Evolutionary conservation across 2,888 invertebrate species (phyloP).

Genomic region (Empis stercorea): DNA sequence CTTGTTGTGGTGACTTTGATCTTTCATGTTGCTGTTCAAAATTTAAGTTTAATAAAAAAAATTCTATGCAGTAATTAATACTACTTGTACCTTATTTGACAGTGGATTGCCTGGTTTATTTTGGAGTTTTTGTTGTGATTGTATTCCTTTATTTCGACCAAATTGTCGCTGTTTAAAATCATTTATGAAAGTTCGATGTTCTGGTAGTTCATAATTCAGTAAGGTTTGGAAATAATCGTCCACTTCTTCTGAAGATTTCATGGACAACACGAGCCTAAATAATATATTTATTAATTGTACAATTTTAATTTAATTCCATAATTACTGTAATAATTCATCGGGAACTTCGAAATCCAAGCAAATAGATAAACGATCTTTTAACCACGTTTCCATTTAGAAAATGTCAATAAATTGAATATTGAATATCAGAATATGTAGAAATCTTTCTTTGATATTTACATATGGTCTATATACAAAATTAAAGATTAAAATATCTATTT

Average conservation of each 20-base stretch:
- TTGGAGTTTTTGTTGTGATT: neutral
- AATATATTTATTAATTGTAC: neutral
- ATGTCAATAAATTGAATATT: too few relatives aligned
- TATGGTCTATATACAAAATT: too few relatives aligned
- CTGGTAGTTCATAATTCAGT: slow-evolving; percentile 50
- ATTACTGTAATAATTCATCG: slow-evolving; percentile 54
- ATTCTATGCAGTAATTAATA: slow-evolving; percentile 3
- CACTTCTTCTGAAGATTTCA: slow-evolving; percentile 56
- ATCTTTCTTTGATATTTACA: too few relatives aligned
- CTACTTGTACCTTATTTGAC: slow-evolving; percentile 3
- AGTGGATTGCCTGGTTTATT: neutral
- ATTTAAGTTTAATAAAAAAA: neutral
- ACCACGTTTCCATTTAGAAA: slow-evolving; percentile 48
- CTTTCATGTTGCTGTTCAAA: neutral
- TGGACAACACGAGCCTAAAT: slow-evolving; percentile 54
- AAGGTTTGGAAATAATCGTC: slow-evolving; percentile 67
- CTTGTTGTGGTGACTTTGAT: slow-evolving; percentile 13
- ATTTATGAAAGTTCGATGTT: slow-evolving; percentile 52
- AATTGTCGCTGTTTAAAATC: slow-evolving; percentile 46
- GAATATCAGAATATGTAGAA: too few relatives aligned
- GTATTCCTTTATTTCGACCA: slow-evolving; percentile 22
- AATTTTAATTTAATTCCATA: slow-evolving; percentile 8
- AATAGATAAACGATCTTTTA: slow-evolving; percentile 48
- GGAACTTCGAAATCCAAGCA: slow-evolving; percentile 57
- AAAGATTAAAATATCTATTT: too few relatives aligned